Evolutionary conservation across 2,113 vertebrate genomes (phyloP).

Genomic region (Rhea americana): DNA sequence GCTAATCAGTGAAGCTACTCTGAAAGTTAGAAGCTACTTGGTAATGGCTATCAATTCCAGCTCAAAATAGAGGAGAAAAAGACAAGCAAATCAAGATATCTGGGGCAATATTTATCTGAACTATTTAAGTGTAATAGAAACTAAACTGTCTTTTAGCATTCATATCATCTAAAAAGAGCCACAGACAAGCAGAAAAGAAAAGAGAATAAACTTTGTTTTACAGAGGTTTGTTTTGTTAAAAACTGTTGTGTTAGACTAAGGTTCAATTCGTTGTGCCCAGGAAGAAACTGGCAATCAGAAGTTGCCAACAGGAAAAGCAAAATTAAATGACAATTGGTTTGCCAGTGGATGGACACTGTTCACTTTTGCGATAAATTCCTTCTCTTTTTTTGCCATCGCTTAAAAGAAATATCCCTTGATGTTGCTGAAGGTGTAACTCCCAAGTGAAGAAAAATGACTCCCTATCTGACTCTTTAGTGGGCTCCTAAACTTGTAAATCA

Average conservation of each 20-base stretch:
- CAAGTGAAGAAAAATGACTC: neutral
- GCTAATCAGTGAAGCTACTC: neutral
- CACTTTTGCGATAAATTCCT: neutral
- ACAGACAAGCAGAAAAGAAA: neutral
- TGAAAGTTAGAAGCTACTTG: neutral
- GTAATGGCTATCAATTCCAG: neutral
- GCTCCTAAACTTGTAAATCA: constrained; percentile 21
- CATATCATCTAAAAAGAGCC: neutral
- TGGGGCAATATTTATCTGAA: neutral
- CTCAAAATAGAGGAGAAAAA: neutral
- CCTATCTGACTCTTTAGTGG: neutral
- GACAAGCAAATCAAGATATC: neutral
- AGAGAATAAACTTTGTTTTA: neutral
- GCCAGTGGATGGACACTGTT: neutral
- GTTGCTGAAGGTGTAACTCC: neutral
- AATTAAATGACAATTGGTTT: neutral
- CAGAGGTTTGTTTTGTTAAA: neutral
- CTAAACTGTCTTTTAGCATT: neutral
- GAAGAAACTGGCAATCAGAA: neutral
- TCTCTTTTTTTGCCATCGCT: neutral
- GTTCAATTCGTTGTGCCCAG: neutral
- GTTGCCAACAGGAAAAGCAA: neutral
- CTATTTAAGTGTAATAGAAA: neutral
- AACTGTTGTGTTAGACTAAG: neutral
- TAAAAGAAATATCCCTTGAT: neutral